Conservation (phyloP, 1,140 invertebrate species). For the Eubasilissa regina region DNA sequence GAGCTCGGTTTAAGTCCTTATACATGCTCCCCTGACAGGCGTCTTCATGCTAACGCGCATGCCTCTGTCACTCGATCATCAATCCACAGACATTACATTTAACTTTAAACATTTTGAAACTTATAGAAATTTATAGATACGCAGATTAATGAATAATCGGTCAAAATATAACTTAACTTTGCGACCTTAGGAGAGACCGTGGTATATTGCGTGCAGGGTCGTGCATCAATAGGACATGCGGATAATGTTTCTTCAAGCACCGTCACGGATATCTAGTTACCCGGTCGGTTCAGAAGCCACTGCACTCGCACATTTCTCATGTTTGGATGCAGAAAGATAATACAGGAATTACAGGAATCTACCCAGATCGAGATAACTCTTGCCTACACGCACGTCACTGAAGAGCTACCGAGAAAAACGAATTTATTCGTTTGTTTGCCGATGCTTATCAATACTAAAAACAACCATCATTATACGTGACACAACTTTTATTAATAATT, state of each 20-base stretch:
- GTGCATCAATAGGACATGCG: conserved; percentile 6
- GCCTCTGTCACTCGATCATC: no score
- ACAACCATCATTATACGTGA: not conserved
- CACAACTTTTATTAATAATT: not conserved
- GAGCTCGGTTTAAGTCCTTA: no score
- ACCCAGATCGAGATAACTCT: conserved; percentile 23
- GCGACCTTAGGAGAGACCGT: not conserved
- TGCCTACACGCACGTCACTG: conserved; percentile 25
- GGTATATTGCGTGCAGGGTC: conserved; percentile 10
- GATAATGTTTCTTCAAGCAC: conserved; percentile 21
- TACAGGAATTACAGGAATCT: conserved; percentile 33
- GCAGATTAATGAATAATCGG: no score
- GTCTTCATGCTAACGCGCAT: no score
- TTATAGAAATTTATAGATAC: no score
- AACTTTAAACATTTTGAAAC: no score
- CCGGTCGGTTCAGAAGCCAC: conserved; percentile 8
- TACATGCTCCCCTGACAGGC: no score
- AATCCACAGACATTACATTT: no score
- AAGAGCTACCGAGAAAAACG: not conserved
- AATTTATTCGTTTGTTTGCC: conserved; percentile 5
- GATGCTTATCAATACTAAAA: conserved; percentile 18
- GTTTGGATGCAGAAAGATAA: conserved; percentile 29
- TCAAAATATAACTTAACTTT: no score
- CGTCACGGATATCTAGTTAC: conserved; percentile 40
- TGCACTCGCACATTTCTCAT: conserved; percentile 31